phyloP scores from a whole-genome alignment of 2,888 invertebrate genomes.

The Dermolepida albohirtum region DNA sequence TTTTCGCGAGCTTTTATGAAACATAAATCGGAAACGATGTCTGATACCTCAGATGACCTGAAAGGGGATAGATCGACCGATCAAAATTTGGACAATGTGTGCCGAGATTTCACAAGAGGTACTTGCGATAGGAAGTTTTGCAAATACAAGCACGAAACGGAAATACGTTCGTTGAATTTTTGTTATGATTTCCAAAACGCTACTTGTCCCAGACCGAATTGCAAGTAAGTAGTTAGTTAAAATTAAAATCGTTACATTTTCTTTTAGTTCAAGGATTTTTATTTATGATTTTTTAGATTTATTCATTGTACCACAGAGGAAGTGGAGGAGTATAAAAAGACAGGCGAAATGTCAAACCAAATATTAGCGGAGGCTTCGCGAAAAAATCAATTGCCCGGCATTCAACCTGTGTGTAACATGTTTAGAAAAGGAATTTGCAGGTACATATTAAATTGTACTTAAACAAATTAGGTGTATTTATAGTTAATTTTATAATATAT shows the following conservation, averaged over 20 bases:
- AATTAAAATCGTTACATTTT: neutral
- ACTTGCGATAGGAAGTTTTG: conserved; percentile 70
- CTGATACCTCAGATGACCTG: conserved; percentile 60
- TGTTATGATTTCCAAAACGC: conserved; percentile 81
- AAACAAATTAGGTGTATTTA: neutral
- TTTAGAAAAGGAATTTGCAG: conserved; percentile 68
- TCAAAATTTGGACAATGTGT: conserved; percentile 61
- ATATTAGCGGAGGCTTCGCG: conserved; percentile 64
- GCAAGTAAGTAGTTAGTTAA: conserved; percentile 64
- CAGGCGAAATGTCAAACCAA: conserved; percentile 77
- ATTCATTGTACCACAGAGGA: conserved; percentile 83
- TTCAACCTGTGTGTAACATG: conserved; percentile 67
- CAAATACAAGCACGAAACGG: conserved; percentile 68
- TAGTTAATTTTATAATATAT: too few species aligned
- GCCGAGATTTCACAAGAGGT: conserved; percentile 71
- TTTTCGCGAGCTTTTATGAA: conserved; percentile 8
- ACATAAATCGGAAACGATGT: conserved; percentile 52
- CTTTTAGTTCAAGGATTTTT: neutral
- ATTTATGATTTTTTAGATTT: conserved; percentile 68
- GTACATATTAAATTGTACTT: conserved; percentile 45
- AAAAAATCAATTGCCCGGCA: conserved; percentile 63
- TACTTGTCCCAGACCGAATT: conserved; percentile 78
- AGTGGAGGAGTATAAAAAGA: conserved; percentile 78
- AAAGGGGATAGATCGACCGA: conserved; percentile 56
- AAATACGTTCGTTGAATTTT: conserved; percentile 65